phyloP scores from a whole-genome alignment of 1,140 invertebrate species.

The Choristoneura fumiferana region DNA sequence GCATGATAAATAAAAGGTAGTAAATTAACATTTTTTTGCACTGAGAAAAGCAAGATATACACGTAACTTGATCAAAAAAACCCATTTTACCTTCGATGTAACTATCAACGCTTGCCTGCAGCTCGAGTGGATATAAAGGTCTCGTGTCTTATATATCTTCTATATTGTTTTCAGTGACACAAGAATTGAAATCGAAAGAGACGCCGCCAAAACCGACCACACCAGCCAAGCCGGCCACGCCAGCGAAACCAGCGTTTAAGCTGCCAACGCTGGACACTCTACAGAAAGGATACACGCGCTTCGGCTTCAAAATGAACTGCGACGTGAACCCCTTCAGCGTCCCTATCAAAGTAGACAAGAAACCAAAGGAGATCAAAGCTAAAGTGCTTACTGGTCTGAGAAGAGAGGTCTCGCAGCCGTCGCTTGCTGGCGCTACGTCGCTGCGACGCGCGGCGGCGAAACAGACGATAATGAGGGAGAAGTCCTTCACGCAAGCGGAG shows the following conservation, averaged over 20 bases:
- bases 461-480: constrained; percentile 60
- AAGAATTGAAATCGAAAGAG: constrained; percentile 19
- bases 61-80: too few relatives aligned
- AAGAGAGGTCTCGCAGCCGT: constrained; percentile 39
- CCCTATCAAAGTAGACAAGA: constrained; percentile 23
- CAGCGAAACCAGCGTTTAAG: constrained; percentile 19
- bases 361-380: constrained; percentile 21
- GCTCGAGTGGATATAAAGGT: too few relatives aligned
- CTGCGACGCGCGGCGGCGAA: constrained; percentile 47
- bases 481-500: constrained; percentile 49
- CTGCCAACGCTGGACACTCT: constrained; percentile 31
- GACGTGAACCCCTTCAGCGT: constrained; percentile 55
- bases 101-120: too few relatives aligned
- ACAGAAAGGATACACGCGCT: constrained; percentile 61
- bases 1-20: too few relatives aligned
- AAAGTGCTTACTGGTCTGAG: not conserved
- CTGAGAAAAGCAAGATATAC: too few relatives aligned
- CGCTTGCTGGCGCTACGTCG: constrained; percentile 42
- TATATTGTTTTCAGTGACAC: constrained; percentile 21
- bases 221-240: constrained; percentile 30
- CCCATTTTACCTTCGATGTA: too few relatives aligned
- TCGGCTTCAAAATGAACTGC: constrained; percentile 68
- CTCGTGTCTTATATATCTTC: too few relatives aligned
- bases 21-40: too few relatives aligned
- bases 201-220: constrained; percentile 27